Percentiles rank a stretch among this genome's conserved stretches.
Conservation (phyloP, 2,797 vertebrate species). For the Anableps anableps region DNA sequence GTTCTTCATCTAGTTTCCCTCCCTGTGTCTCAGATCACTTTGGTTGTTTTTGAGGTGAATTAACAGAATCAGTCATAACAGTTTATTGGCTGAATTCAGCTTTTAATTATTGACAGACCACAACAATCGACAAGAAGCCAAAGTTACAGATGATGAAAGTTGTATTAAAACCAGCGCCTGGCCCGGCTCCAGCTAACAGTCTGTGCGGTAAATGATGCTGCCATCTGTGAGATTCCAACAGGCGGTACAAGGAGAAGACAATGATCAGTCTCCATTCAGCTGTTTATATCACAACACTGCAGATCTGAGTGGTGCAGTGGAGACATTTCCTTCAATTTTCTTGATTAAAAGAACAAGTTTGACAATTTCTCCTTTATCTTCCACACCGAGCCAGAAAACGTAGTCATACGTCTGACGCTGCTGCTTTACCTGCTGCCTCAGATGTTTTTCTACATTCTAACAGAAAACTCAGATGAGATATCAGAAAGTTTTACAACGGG, state of each 20-base stretch:
- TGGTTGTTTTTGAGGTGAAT: conserved; percentile 20
- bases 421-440: background rate
- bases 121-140: conserved; percentile 68
- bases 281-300: conserved; percentile 10
- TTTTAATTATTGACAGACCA: conserved; percentile 58
- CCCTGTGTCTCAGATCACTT: background rate
- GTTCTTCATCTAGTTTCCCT: background rate
- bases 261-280: conserved; percentile 55
- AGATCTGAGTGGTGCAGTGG: conserved; percentile 1
- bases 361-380: background rate
- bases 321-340: background rate
- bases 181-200: conserved; percentile 72
- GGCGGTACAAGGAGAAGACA: conserved; percentile 69
- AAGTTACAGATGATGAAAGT: conserved; percentile 79
- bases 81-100: conserved; percentile 35
- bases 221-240: conserved; percentile 80
- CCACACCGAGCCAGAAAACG: background rate
- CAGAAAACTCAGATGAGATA: background rate
- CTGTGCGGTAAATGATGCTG: conserved; percentile 74
- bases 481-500: background rate
- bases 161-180: conserved; percentile 72
- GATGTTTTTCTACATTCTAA: background rate
- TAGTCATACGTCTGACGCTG: background rate
- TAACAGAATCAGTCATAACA: conserved; percentile 5
- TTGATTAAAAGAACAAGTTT: conserved; percentile 5